These are phyloP conservation scores for Acanthosoma haemorrhoidale DNA, from an alignment of 2,888 invertebrate species.

Conservation along the genomic window DNA sequence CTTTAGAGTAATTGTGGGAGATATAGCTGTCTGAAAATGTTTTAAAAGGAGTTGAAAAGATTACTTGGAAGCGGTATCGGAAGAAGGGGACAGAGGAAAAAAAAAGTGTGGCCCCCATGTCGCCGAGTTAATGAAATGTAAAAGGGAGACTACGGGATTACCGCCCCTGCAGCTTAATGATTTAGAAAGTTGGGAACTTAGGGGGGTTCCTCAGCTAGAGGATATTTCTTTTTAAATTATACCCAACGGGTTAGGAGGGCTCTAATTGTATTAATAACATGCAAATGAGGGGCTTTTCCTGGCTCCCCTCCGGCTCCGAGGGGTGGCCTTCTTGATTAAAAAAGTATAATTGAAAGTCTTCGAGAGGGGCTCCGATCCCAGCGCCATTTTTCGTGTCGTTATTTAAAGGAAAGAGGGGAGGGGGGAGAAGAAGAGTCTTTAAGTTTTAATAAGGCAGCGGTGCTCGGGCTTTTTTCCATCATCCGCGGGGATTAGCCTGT, in stretches of 20 bases:
- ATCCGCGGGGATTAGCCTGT: slow-evolving; percentile 1
- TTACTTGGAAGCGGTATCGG: background rate
- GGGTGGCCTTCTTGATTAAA: slow-evolving; percentile 39
- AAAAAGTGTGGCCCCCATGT: slow-evolving; percentile 16
- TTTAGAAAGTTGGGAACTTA: slow-evolving; percentile 30
- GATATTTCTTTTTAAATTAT: slow-evolving; percentile 33
- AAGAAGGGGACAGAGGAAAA: background rate
- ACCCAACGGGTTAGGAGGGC: slow-evolving; percentile 11
- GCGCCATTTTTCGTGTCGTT: slow-evolving; percentile 38
- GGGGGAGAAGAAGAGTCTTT: slow-evolving; percentile 13
- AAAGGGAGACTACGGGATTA: background rate
- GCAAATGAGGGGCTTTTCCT: slow-evolving; percentile 36
- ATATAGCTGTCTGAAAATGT: slow-evolving; percentile 18
- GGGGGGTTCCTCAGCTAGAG: background rate
- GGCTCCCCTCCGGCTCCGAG: background rate
- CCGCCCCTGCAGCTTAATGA: slow-evolving; percentile 25
- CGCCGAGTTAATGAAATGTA: slow-evolving; percentile 33
- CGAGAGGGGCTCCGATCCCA: slow-evolving; percentile 31
- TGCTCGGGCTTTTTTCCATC: background rate
- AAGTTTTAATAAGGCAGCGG: slow-evolving; percentile 36
- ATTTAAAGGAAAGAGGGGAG: slow-evolving; percentile 34
- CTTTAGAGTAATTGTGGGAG: no score
- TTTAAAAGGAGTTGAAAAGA: slow-evolving; percentile 13
- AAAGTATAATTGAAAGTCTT: slow-evolving; percentile 37
- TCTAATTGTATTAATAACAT: slow-evolving; percentile 38